A percentile compares a stretch with the other conserved stretches of the same genome.
phyloP scores from a whole-genome alignment of 1,140 invertebrate genomes.

The Polypedilum vanderplanki region DNA sequence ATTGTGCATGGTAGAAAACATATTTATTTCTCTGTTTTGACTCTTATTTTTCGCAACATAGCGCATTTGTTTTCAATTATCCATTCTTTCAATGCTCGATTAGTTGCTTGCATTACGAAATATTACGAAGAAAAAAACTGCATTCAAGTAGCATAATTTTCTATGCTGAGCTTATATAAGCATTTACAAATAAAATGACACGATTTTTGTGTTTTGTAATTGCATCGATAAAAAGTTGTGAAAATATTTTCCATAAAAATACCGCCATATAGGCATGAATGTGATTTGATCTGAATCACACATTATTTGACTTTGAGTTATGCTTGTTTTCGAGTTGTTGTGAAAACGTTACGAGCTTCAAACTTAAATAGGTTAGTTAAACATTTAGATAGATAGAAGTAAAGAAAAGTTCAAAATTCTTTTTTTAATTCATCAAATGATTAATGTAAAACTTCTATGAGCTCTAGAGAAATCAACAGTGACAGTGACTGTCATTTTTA shows the following conservation, averaged over 20 bases:
- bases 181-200: not conserved
- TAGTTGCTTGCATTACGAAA: not conserved
- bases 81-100: conserved; percentile 4
- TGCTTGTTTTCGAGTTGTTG: not conserved
- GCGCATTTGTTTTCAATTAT: not conserved
- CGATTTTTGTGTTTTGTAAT: not conserved
- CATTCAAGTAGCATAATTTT: not conserved
- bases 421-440: not conserved
- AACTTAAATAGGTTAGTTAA: conserved; percentile 7
- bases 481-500: not conserved
- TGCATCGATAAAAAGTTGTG: not conserved
- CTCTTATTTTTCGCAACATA: not conserved
- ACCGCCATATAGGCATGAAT: not conserved
- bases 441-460: not conserved
- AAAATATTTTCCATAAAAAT: conserved; percentile 6
- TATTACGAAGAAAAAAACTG: not conserved
- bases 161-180: not conserved
- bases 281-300: not conserved
- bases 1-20: not conserved
- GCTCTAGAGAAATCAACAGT: too few relatives aligned
- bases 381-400: not conserved
- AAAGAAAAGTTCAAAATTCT: not conserved
- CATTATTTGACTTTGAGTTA: not conserved
- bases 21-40: not conserved
- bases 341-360: not conserved